Evolutionary conservation across 1,140 invertebrate species (phyloP).

Genomic region (Meloidogyne floridensis): DNA sequence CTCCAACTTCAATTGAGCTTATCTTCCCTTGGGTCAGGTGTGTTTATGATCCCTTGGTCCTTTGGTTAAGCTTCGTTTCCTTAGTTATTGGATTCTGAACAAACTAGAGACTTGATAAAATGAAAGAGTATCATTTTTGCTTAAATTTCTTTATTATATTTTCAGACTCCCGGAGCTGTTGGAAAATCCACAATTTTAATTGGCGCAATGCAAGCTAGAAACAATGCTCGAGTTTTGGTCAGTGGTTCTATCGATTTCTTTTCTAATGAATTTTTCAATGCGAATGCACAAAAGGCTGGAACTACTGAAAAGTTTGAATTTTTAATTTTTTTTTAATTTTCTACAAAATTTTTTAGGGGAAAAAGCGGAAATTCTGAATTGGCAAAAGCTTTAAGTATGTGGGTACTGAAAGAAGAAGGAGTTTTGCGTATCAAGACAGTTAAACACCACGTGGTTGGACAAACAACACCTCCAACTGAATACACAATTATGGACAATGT

Average conservation of each 20-base stretch:
- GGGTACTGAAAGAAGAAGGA: slow-evolving; percentile 94
- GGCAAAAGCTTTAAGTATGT: slow-evolving; percentile 82
- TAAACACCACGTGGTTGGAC: slow-evolving; percentile 81
- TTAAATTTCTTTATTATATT: slow-evolving; percentile 30
- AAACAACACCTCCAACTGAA: slow-evolving; percentile 76
- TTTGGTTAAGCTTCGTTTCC: too few species aligned
- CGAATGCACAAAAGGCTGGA: slow-evolving; percentile 77
- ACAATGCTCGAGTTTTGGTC: slow-evolving; percentile 95
- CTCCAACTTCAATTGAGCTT: too few species aligned
- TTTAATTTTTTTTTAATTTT: background rate
- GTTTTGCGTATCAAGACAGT: slow-evolving; percentile 86
- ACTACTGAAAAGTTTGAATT: slow-evolving; percentile 68
- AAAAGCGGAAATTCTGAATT: slow-evolving; percentile 84
- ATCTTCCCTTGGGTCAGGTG: too few species aligned
- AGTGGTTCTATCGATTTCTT: slow-evolving; percentile 96
- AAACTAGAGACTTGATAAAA: too few species aligned
- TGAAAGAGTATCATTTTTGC: too few species aligned
- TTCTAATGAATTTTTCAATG: slow-evolving; percentile 89
- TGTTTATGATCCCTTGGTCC: too few species aligned
- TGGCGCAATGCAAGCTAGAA: slow-evolving; percentile 92
- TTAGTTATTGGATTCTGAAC: too few species aligned
- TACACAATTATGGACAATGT: slow-evolving; percentile 97
- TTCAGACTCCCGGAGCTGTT: slow-evolving; percentile 87
- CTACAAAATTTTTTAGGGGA: slow-evolving; percentile 22
- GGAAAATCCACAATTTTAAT: slow-evolving; percentile 89